A percentile compares a stretch with the other conserved stretches of the same genome.
Evolutionary conservation across 2,797 vertebrate species (phyloP).

Genomic region (Dendrocincla fuliginosa): DNA sequence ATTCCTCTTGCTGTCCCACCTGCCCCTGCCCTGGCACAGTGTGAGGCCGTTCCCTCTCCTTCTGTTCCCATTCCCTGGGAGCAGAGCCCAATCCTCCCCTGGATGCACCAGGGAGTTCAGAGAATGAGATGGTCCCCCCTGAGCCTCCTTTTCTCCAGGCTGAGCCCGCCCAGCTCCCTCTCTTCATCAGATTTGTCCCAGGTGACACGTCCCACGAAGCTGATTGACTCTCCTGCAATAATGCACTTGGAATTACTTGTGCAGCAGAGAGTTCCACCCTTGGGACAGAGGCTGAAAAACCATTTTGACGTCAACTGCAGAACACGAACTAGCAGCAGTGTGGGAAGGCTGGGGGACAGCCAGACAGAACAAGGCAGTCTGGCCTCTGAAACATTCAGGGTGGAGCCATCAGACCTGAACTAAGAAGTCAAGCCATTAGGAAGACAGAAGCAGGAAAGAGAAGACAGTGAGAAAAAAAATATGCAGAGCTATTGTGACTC

Average conservation of each 20-base stretch:
- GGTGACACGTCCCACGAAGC: accelerated
- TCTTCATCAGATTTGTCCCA: no score
- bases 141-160: not conserved
- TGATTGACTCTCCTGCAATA: not conserved
- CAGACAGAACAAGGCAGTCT: accelerated
- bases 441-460: not conserved
- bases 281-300: not conserved
- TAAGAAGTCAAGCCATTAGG: not conserved
- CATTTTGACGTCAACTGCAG: not conserved
- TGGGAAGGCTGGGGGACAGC: not conserved
- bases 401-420: not conserved
- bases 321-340: not conserved
- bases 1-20: accelerated
- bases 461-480: not conserved
- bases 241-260: not conserved
- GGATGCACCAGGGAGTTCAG: not conserved
- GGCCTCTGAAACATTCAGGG: not conserved
- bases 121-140: not conserved
- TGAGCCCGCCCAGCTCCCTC: not conserved
- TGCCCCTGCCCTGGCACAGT: accelerated
- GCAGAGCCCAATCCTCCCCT: accelerated
- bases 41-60: not conserved
- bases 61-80: not conserved
- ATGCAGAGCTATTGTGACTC: not conserved
- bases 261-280: not conserved